Base-by-base conservation (phyloP, 1,140 invertebrate species). In the Oryctes rhinoceros region DNA sequence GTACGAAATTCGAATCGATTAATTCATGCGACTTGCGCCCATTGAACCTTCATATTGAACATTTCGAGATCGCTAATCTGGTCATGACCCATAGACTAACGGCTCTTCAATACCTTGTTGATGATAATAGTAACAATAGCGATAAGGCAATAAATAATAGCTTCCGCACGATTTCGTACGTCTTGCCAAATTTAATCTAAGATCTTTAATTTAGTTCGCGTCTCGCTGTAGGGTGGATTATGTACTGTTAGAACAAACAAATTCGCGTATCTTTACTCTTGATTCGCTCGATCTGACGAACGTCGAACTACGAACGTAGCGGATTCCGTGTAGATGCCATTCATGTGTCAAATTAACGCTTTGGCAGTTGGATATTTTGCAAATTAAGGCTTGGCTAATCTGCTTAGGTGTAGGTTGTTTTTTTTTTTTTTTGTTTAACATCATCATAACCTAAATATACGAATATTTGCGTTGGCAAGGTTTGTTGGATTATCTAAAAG, bases 131-230 rank as follows among this genome's bases (percentile, higher is more conserved):
- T 18, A 59, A 59, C 53, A 59, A 59, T 59, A 59, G 53, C 53
- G 18, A 71, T 71, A 37, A 30, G 24, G 18, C 65, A 71, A 71
- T 71, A 71, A 71, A 71, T 71, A 71, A 71, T 71, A 71, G 65
- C 65, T 71, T 71, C 65, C 65, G 65, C 65, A 71, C 65, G 65
- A 71, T 71, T 71, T 71, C 65, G 65, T 37, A 71, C 65, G 20
- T 30, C 65, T 71, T 71, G 65, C 65, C 65, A 71, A 71, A 71
- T 71, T 37, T 71, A 71, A 71, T 71, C 65, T 71, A 37, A 71
- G 65, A 71, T 71, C 65, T 71, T 30, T 37, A 37, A 71, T 37
- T 71, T 71, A 37, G 65, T 71, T 37, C 35, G 65, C 65, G 65
- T 59, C 53, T 59, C 53, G 53, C 53, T 59, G 53, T 35, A 71